Base-by-base conservation (phyloP, 2,113 vertebrate genomes). In the Ictalurus furcatus region DNA sequence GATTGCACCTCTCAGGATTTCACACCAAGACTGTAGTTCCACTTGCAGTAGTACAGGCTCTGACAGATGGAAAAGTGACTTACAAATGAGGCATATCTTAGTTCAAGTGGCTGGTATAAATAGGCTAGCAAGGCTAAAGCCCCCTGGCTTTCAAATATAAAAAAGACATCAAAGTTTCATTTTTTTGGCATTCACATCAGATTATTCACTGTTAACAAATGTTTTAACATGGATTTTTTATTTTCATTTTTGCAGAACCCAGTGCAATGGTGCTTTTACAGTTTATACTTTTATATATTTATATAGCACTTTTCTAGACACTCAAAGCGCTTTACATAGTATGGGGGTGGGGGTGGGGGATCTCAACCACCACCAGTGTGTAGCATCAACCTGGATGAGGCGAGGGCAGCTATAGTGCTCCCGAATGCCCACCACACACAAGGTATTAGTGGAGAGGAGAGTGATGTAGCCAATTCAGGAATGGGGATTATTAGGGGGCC, bases 1-100 rank as follows among this genome's bases (percentile, higher is more conserved):
- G 59, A 81, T 67, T 81, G 37, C 25, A 14, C 59, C 76, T 87
- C 76, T 80, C 6, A 54, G 76, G 86, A 80, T 67, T 67, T 80
- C 74, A 28, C n/a, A 37, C 59, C 6, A 23, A 71, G 23, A 14
- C 40, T 56, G 48, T 52, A 56, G 76, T 28, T 58, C 19, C n/a
- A 21, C 30, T 82, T 84, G 56, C 12, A 84, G 58, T 40, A 63
- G 81, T 28, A 59, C 56, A 61, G 80, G 30, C 56, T 59, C 21
- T 23, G 52, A 58, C n/a, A 34, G n/a, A 58, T 9, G n/a, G 30
- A 58, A 30, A 58, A 21, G 79, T 82, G n/a, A 58, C 9, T 34
- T 81, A 30, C 16, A 81, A 81, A 81, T 81, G 14, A 56, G 54
- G 17, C 19, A 13, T 59, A 25, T 6, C 23, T 0, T 21, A 14